Evolutionary conservation across 1,140 invertebrate genomes (phyloP).

Genomic region (Plutomurus gul): DNA sequence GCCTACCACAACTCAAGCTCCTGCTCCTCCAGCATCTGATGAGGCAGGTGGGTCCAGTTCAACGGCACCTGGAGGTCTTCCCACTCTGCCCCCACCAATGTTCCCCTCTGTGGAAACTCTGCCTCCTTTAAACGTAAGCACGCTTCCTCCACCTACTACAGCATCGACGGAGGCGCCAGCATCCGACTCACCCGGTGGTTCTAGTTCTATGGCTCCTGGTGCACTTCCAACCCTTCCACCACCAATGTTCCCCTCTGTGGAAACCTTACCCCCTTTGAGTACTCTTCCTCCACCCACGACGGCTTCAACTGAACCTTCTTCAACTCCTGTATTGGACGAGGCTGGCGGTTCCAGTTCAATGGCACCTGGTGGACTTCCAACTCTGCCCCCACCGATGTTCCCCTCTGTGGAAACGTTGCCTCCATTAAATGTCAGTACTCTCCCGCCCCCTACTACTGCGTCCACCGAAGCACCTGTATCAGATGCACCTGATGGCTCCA

Average conservation of each 20-base stretch:
- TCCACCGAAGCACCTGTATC: not conserved
- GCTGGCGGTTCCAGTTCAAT: not conserved
- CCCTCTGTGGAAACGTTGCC: not conserved
- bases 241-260: no score
- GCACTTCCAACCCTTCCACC: not conserved
- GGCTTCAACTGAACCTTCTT: not conserved
- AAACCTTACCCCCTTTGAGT: not conserved
- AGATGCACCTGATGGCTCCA: not conserved
- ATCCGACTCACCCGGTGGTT: not conserved
- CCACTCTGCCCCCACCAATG: not conserved
- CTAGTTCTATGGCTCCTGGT: not conserved
- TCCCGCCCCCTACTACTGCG: not conserved
- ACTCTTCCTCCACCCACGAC: not conserved
- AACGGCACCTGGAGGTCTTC: not conserved
- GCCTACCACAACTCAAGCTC: not conserved
- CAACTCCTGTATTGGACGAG: not conserved
- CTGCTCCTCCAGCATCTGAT: not conserved
- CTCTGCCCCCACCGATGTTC: not conserved
- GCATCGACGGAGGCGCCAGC: not conserved
- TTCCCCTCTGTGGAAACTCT: not conserved
- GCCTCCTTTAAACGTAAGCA: not conserved
- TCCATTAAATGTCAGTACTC: not conserved
- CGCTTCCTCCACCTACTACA: not conserved
- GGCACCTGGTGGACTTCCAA: not conserved
- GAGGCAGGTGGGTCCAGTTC: not conserved